Percentiles rank a stretch among this genome's conserved stretches.
phyloP scores from a whole-genome alignment of 2,113 vertebrate genomes.

The Notothenia rossii region DNA sequence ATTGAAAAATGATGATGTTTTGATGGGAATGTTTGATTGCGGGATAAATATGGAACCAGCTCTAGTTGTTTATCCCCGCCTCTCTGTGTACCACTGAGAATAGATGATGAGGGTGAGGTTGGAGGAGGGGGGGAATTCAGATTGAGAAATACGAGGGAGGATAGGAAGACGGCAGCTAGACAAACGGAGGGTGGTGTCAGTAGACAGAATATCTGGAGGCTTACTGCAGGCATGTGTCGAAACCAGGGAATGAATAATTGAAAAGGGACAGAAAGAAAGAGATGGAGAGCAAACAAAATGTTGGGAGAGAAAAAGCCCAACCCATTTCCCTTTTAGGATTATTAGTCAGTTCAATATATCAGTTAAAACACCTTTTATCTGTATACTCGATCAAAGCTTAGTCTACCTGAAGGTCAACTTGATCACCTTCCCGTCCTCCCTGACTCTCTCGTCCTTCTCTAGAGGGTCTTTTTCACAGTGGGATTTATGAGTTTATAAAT shows the following conservation, averaged over 20 bases:
- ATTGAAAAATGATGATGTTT: slow-evolving; percentile 29
- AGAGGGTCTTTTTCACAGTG: slow-evolving; percentile 22
- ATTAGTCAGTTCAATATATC: slow-evolving; percentile 45
- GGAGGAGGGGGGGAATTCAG: slow-evolving; percentile 25
- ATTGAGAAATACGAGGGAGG: slow-evolving; percentile 33
- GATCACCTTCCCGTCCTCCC: background rate
- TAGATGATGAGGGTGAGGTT: slow-evolving; percentile 1
- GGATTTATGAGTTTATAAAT: slow-evolving; percentile 71
- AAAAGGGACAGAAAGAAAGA: slow-evolving; percentile 43
- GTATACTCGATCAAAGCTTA: slow-evolving; percentile 17
- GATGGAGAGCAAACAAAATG: slow-evolving; percentile 45
- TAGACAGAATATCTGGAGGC: slow-evolving; percentile 60
- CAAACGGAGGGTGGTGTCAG: slow-evolving; percentile 48
- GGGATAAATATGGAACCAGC: slow-evolving; percentile 17
- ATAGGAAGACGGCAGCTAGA: slow-evolving; percentile 36
- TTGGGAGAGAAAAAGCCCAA: slow-evolving; percentile 8
- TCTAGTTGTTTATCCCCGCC: slow-evolving; percentile 15
- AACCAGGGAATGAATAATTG: slow-evolving; percentile 62
- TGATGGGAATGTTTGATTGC: slow-evolving; percentile 16
- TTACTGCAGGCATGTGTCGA: slow-evolving; percentile 56
- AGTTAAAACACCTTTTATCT: slow-evolving; percentile 44
- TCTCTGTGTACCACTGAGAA: background rate
- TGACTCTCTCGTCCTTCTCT: background rate
- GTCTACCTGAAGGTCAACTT: slow-evolving; percentile 22
- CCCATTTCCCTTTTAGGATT: slow-evolving; percentile 35